Evolutionary conservation across 2,888 invertebrate genomes (phyloP).

Genomic region (Apocheima hispidaria): DNA sequence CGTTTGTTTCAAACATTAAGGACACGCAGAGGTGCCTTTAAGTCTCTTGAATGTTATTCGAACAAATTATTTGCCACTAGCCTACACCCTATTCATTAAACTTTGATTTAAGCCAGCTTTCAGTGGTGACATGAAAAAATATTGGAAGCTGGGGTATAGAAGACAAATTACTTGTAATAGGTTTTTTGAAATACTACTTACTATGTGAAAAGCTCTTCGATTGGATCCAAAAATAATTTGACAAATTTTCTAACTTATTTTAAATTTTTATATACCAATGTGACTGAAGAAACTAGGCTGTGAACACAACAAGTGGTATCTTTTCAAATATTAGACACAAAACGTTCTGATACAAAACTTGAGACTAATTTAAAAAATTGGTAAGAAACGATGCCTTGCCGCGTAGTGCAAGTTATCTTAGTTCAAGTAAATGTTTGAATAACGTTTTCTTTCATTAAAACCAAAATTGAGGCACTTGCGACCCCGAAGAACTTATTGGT

Average conservation of each 20-base stretch:
- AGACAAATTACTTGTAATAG: constrained; percentile 10
- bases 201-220: neutral
- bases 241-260: neutral
- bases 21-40: constrained; percentile 45
- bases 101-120: constrained; percentile 34
- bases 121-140: constrained; percentile 19
- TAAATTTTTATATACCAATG: too few relatives aligned
- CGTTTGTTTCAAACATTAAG: constrained; percentile 24
- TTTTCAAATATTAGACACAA: too few relatives aligned
- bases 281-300: too few relatives aligned
- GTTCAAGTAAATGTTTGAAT: too few relatives aligned
- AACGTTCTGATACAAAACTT: too few relatives aligned
- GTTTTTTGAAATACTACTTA: neutral
- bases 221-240: neutral
- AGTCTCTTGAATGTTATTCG: constrained; percentile 47
- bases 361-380: too few relatives aligned
- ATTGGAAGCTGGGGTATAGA: constrained; percentile 11
- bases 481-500: neutral
- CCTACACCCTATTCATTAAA: constrained; percentile 42
- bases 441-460: neutral
- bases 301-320: too few relatives aligned
- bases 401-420: too few relatives aligned
- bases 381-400: too few relatives aligned
- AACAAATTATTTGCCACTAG: constrained; percentile 42
- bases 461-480: neutral